These are phyloP conservation scores for Mythimna vitellina DNA, from an alignment of 2,888 invertebrate genomes.

Conservation along the genomic window DNA sequence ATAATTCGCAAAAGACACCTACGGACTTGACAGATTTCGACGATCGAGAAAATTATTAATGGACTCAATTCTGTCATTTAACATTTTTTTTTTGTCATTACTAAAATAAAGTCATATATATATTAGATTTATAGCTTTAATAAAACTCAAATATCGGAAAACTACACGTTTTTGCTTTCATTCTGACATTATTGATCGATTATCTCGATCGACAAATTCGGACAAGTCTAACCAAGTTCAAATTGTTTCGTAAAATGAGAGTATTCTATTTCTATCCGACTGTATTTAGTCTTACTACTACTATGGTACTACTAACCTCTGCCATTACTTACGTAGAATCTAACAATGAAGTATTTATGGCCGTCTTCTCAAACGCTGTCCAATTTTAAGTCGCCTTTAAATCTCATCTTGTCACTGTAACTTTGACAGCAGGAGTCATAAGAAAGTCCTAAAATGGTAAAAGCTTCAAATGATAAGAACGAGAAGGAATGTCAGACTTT, in stretches of 20 bases:
- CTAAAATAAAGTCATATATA: background rate
- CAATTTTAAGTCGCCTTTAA: background rate
- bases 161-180: background rate
- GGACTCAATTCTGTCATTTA: too few species aligned
- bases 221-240: background rate
- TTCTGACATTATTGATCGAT: background rate
- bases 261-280: constrained; percentile 15
- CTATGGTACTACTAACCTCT: constrained; percentile 19
- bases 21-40: constrained; percentile 13
- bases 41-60: background rate
- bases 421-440: too few species aligned
- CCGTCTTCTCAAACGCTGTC: constrained; percentile 14
- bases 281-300: constrained; percentile 29
- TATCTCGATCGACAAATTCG: background rate
- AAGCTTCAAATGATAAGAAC: too few species aligned
- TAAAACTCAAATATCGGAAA: background rate
- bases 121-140: too few species aligned
- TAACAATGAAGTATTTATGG: constrained; percentile 31
- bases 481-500: too few species aligned
- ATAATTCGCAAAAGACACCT: background rate
- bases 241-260: constrained; percentile 21
- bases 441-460: too few species aligned
- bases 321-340: constrained; percentile 14
- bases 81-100: too few species aligned
- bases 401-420: background rate